Evolutionary conservation across 2,888 invertebrate genomes (phyloP), one percentile per base, ranked within the genome.

Genomic region (Rhogogaster chlorosoma): DNA sequence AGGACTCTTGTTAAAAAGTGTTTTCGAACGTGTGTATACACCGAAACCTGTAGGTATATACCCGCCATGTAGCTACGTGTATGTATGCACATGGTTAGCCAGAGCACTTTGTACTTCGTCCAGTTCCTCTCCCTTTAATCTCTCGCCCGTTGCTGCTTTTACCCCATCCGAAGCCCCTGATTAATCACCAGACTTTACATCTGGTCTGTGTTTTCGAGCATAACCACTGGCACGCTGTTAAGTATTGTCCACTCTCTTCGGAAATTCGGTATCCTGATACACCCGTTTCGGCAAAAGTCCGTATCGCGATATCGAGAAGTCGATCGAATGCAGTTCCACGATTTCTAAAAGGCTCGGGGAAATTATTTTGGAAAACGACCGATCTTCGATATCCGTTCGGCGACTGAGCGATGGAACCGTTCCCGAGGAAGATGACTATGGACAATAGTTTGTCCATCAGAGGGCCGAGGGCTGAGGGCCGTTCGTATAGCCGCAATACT

Each of bases 171-270:
- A 83, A 64, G 64, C 83, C 70, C 83, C 38, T 83, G 83, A 83
- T 83, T 83, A 83, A 83, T 83, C 83, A 83, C 83, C 67, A 83
- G 83, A 83, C 83, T 83, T 83, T 83, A 70, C 83, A 83, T 83
- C 83, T 83, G 67, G 83, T 61, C 49, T 70, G 83, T 70, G 83
- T 83, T 83, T 83, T 83, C 83, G 67, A 83, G 83, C 83, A 83
- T 83, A 83, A 67, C 83, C 67, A 49, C 83, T 26, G 32, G 38
- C 61, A 61, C 61, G 61, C 70, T 83, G 83, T 70, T 70, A 83
- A 64, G 83, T 83, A 70, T 83, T 80, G 80, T 80, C 80, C 80
- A 80, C 77, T 32, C 45, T 77, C 75, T 53, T 53, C 29, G 70
- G 38, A 29, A 36, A n/a, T 86, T 86, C 29, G 83, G 77, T 73